Base-by-base conservation (phyloP, 2,113 vertebrate species). In the Centropus unirufus region DNA sequence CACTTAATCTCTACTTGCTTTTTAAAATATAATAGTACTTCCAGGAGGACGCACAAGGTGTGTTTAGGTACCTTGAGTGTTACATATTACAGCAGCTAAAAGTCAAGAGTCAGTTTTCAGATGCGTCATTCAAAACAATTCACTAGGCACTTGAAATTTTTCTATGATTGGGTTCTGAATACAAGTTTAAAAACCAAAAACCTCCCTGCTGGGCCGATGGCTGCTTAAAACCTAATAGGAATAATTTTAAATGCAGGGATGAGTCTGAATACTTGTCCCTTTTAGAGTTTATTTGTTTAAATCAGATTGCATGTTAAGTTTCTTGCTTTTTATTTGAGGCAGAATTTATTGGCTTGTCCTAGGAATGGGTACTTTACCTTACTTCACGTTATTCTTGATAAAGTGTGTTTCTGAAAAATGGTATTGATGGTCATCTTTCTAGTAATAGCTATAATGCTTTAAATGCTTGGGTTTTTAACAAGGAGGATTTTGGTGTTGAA, bases 191-290 rank as follows among this genome's bases (percentile, higher is more conserved):
- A 52, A 59, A 26, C 12, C 46, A 39, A 24, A 49, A 29, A 26
- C 75, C 24, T 39, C 6, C 0, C 2, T 5, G 5, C 2, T 69
- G n/a, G 14, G 21, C n/a, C 3, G 1, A 23, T 36, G 39, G 52
- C 19, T 87, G 39, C 49, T 9, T 85, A 62, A 67, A 73, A 42
- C 27, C 23, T 59, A 5, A 16, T 54, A 67, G 32, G 22, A 83
- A 61, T 42, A 19, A 2, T 8, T 92, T 72, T 7, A 67, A 18
- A 62, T 0, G 2, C n/a, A n/a, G 26, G 27, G 11, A 0, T 59
- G 27, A 46, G 36, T 58, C 57, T 59, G 75, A 86, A 59, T 86
- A 70, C 22, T 29, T 81, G 20, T 32, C 29, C 26, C 29, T 77
- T 81, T 47, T 39, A 32, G 20, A 34, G 18, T 62, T 70, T 29